phyloP scores from a whole-genome alignment of 2,888 invertebrate species.

The Xiphydria camelus region DNA sequence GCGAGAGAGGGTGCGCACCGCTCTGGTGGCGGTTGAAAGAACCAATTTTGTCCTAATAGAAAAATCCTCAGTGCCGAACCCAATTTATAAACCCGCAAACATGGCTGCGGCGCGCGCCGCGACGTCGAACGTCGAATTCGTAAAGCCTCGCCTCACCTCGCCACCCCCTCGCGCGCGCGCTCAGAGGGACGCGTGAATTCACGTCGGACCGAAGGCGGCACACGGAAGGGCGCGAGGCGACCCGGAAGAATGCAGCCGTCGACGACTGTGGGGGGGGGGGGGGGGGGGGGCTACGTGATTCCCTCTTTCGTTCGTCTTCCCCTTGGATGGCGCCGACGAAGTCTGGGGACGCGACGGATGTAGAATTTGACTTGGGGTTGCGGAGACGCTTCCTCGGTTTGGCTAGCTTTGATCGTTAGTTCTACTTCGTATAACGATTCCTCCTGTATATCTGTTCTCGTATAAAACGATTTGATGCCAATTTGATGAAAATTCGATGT shows the following conservation, averaged over 20 bases:
- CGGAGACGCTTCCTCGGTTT: too few species aligned
- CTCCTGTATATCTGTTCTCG: too few species aligned
- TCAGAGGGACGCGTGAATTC: background rate
- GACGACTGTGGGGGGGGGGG: too few species aligned
- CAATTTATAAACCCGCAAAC: slow-evolving; percentile 59
- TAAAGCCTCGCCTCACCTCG: slow-evolving; percentile 26
- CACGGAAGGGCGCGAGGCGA: background rate
- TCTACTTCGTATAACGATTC: too few species aligned
- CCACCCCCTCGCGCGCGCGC: too few species aligned
- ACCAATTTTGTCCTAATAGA: slow-evolving; percentile 59
- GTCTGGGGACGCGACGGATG: too few species aligned
- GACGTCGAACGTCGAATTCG: slow-evolving; percentile 41
- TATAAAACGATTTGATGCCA: too few species aligned
- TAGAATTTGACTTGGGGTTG: too few species aligned
- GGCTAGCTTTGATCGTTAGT: too few species aligned
- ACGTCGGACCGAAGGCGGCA: background rate
- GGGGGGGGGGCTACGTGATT: slow-evolving; percentile 21
- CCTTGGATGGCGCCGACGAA: too few species aligned
- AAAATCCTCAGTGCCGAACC: slow-evolving; percentile 58
- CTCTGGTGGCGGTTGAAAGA: slow-evolving; percentile 57
- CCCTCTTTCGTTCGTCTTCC: slow-evolving; percentile 13
- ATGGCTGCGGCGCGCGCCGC: slow-evolving; percentile 48
- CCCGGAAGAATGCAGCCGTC: background rate
- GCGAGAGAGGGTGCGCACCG: slow-evolving; percentile 33
- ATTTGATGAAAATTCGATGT: too few species aligned